Evolutionary conservation across 1,140 invertebrate genomes (phyloP).

Genomic region (Reticulitermes speratus): DNA sequence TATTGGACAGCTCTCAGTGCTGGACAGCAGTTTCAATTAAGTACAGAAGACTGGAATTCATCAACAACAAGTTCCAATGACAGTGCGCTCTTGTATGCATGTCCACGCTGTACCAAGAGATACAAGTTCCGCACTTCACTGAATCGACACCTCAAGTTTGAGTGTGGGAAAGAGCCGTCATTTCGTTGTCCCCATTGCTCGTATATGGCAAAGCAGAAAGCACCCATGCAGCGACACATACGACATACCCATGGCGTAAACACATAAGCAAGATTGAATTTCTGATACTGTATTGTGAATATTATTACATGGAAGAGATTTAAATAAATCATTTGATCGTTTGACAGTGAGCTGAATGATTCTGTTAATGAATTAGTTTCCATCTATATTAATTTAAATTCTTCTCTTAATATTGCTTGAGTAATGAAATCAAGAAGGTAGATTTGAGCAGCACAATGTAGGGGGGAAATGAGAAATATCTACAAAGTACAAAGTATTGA

Average conservation of each 20-base stretch:
- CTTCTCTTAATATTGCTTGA: too few species aligned
- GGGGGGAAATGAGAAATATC: too few species aligned
- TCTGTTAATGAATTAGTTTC: too few species aligned
- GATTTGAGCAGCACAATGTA: too few species aligned
- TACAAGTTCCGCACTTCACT: constrained; percentile 43
- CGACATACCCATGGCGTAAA: not conserved
- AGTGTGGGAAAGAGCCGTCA: constrained; percentile 50
- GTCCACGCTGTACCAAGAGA: constrained; percentile 35
- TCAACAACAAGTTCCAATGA: not conserved
- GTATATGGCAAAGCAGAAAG: constrained; percentile 36
- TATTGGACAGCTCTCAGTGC: not conserved
- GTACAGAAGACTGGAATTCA: not conserved
- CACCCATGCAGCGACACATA: constrained; percentile 22
- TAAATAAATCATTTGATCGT: too few species aligned
- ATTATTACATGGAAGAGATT: too few species aligned
- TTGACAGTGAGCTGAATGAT: too few species aligned
- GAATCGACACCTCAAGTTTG: constrained; percentile 35
- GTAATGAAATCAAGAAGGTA: too few species aligned
- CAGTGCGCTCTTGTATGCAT: constrained; percentile 5
- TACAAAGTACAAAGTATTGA: too few species aligned
- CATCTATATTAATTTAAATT: too few species aligned
- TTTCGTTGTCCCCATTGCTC: constrained; percentile 37
- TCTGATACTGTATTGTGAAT: too few species aligned
- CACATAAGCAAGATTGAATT: too few species aligned
- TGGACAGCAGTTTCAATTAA: not conserved